phyloP scores from a whole-genome alignment of 2,888 invertebrate species.

The Acronicta aceris region DNA sequence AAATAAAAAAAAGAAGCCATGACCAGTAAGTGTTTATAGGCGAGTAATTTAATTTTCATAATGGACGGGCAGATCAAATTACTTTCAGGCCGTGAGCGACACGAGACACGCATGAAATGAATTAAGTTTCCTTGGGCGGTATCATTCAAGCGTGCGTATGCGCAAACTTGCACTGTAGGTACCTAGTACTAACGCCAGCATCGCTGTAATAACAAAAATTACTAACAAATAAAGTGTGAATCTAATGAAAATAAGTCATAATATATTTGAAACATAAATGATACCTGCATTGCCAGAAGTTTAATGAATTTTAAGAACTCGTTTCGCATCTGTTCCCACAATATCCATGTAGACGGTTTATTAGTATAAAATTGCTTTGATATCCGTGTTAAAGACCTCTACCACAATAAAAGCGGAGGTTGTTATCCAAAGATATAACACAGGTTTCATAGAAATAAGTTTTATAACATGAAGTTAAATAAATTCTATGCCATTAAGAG shows the following conservation, averaged over 20 bases:
- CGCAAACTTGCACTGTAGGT: slow-evolving; percentile 45
- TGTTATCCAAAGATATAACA: slow-evolving; percentile 41
- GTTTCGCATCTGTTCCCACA: slow-evolving; percentile 63
- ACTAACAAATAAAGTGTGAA: slow-evolving; percentile 54
- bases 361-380: slow-evolving; percentile 62
- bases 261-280: slow-evolving; percentile 50
- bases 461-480: slow-evolving; percentile 28
- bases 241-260: slow-evolving; percentile 50
- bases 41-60: slow-evolving; percentile 77
- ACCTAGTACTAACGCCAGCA: slow-evolving; percentile 53
- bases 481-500: slow-evolving; percentile 28
- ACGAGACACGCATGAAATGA: slow-evolving; percentile 76
- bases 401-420: slow-evolving; percentile 46
- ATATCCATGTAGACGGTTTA: slow-evolving; percentile 60
- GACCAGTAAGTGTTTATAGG: slow-evolving; percentile 56
- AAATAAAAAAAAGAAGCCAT: slow-evolving; percentile 13
- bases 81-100: slow-evolving; percentile 74
- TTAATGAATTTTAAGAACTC: slow-evolving; percentile 55
- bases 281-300: slow-evolving; percentile 54
- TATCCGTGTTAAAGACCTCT: slow-evolving; percentile 60
- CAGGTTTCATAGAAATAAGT: slow-evolving; percentile 34
- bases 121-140: slow-evolving; percentile 73
- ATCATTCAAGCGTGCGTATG: slow-evolving; percentile 65
- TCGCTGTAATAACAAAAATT: slow-evolving; percentile 65
- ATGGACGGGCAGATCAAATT: slow-evolving; percentile 78